phyloP scores from a whole-genome alignment of 2,797 vertebrate species.

The Varecia variegata region DNA sequence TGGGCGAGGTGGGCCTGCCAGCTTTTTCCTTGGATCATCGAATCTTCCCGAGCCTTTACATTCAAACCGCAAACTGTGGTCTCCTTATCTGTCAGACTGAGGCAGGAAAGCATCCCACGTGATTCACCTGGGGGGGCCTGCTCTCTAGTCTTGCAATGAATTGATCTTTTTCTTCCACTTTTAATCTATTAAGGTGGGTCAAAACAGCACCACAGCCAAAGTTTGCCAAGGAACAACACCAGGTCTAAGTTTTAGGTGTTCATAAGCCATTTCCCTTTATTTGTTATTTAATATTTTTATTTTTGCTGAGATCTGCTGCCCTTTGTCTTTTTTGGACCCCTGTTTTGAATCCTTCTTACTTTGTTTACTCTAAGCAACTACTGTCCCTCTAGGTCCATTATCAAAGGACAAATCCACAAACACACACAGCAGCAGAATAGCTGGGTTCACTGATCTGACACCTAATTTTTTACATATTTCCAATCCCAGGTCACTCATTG shows the following conservation, averaged over 20 bases:
- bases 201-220: neutral
- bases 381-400: neutral
- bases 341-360: neutral
- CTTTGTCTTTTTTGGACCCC: neutral
- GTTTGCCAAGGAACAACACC: neutral
- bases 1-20: neutral
- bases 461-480: neutral
- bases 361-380: neutral
- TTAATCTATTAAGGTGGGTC: neutral
- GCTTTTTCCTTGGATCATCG: neutral
- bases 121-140: neutral
- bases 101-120: fast-evolving
- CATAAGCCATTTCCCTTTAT: neutral
- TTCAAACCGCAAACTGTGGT: neutral
- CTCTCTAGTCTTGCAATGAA: neutral
- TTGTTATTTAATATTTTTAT: neutral
- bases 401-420: neutral
- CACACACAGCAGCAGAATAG: neutral
- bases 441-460: neutral
- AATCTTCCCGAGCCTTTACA: neutral
- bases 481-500: neutral
- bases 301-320: neutral
- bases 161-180: neutral
- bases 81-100: neutral
- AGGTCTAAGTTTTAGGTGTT: neutral